phyloP scores from a whole-genome alignment of 2,113 vertebrate genomes.

The Helogale parvula region DNA sequence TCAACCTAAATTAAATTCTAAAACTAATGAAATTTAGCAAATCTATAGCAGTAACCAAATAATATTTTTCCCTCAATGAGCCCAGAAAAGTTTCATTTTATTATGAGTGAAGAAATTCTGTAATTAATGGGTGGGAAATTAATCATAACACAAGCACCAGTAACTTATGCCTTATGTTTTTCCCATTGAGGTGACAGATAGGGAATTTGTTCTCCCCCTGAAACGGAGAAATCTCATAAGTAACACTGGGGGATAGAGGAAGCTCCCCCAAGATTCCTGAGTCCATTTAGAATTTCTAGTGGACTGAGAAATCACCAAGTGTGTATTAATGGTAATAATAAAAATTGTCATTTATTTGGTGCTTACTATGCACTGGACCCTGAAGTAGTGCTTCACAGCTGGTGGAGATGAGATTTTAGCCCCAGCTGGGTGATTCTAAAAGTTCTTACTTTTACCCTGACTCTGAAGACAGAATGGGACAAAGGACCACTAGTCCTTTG shows the following conservation, averaged over 20 bases:
- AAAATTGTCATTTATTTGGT: background rate
- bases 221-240: background rate
- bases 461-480: background rate
- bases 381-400: background rate
- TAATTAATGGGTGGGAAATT: background rate
- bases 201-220: background rate
- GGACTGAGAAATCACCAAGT: background rate
- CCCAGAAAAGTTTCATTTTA: background rate
- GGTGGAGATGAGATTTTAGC: background rate
- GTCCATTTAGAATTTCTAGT: background rate
- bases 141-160: background rate
- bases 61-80: background rate
- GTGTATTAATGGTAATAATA: background rate
- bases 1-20: constrained; percentile 32
- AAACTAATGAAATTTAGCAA: constrained; percentile 44
- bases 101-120: background rate
- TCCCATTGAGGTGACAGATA: background rate
- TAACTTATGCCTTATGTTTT: background rate
- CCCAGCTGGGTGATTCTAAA: background rate
- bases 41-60: background rate
- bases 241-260: background rate
- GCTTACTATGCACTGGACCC: background rate
- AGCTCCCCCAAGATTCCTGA: background rate
- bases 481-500: background rate
- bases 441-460: background rate